phyloP scores from a whole-genome alignment of 2,797 vertebrate genomes.

The Etheostoma perlongum region DNA sequence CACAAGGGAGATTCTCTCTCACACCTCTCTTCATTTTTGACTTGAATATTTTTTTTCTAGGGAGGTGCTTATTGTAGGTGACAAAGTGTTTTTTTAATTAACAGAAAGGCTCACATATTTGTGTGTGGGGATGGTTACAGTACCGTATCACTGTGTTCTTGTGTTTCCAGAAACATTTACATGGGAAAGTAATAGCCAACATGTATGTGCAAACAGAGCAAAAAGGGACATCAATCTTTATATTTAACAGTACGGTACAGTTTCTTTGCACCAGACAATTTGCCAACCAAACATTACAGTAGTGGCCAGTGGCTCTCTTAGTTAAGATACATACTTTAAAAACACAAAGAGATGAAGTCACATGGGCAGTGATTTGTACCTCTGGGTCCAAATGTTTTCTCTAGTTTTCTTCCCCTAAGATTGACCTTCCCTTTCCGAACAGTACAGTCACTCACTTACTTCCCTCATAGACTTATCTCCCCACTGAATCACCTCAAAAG shows the following conservation, averaged over 20 bases:
- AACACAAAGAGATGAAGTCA: background rate
- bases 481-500: slow-evolving; percentile 25
- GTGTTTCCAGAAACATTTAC: slow-evolving; percentile 13
- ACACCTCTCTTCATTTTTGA: slow-evolving; percentile 63
- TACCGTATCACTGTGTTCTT: background rate
- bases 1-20: slow-evolving; percentile 66
- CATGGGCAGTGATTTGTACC: background rate
- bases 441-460: slow-evolving; percentile 3
- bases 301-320: background rate
- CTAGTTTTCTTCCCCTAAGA: background rate
- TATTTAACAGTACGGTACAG: background rate
- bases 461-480: background rate
- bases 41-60: slow-evolving; percentile 27
- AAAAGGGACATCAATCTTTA: background rate
- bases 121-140: background rate
- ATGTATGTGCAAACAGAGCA: background rate
- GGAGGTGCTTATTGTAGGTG: slow-evolving; percentile 36
- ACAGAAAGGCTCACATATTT: slow-evolving; percentile 20
- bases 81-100: slow-evolving; percentile 50
- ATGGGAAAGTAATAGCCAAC: no score
- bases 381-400: slow-evolving; percentile 7
- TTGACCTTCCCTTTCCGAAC: slow-evolving; percentile 9
- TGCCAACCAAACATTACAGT: background rate
- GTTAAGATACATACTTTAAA: background rate
- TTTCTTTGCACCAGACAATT: background rate